Evolutionary conservation across 2,113 vertebrate species (phyloP).

Genomic region (Spermophilus dauricus): DNA sequence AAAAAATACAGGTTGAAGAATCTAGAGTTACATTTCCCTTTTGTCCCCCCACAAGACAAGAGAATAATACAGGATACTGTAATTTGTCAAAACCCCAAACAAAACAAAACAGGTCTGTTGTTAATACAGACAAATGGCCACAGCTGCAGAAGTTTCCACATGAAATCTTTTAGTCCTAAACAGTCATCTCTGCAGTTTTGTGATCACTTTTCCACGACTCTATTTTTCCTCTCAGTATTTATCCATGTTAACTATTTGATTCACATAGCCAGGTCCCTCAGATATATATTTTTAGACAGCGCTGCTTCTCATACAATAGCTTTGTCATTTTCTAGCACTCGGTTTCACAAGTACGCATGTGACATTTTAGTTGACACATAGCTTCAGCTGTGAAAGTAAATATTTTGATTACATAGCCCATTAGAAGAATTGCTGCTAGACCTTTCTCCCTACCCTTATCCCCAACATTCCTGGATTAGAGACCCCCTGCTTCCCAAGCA

Average conservation of each 20-base stretch:
- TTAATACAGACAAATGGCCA: conserved; percentile 89
- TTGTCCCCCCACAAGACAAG: conserved; percentile 76
- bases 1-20: conserved; percentile 7
- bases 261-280: background rate
- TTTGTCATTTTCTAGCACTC: background rate
- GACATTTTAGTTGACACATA: background rate
- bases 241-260: conserved; percentile 65
- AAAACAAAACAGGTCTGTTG: conserved; percentile 87
- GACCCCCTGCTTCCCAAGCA: background rate
- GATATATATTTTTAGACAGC: background rate
- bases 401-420: background rate
- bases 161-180: conserved; percentile 79
- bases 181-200: conserved; percentile 78
- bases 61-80: conserved; percentile 82
- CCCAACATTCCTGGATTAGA: background rate
- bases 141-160: conserved; percentile 89
- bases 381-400: background rate
- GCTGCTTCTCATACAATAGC: background rate
- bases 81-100: conserved; percentile 85
- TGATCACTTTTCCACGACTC: conserved; percentile 82
- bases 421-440: accelerated
- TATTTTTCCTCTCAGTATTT: conserved; percentile 45
- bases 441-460: accelerated
- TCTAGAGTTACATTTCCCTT: conserved; percentile 55
- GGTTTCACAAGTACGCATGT: background rate